Evolutionary conservation across 2,888 invertebrate species (phyloP).

Genomic region (Ommatoiulus sabulosus): DNA sequence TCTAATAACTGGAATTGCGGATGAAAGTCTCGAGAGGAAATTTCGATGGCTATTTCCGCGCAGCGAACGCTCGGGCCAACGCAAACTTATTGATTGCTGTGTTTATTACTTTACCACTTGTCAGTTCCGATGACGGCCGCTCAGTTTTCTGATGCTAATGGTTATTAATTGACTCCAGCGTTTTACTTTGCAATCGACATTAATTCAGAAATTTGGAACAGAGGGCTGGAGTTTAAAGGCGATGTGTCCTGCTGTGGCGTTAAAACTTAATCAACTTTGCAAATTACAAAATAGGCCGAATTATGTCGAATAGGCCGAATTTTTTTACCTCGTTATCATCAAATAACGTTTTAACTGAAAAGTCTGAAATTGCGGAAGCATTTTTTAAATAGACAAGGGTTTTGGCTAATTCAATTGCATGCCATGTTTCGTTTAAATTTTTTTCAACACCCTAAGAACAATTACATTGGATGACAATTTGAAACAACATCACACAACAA

Average conservation of each 20-base stretch:
- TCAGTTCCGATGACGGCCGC: background rate
- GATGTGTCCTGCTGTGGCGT: background rate
- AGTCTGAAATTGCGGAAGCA: too few species aligned
- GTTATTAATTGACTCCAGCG: background rate
- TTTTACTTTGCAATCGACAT: background rate
- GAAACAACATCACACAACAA: too few species aligned
- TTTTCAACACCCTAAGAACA: too few species aligned
- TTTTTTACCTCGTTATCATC: too few species aligned
- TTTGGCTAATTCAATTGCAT: too few species aligned
- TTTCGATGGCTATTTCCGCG: background rate
- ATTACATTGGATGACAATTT: too few species aligned
- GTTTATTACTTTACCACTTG: background rate
- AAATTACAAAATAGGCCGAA: too few species aligned
- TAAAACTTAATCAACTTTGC: too few species aligned
- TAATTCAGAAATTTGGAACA: background rate
- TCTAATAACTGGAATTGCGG: background rate
- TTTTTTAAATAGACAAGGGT: too few species aligned
- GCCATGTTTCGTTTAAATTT: too few species aligned
- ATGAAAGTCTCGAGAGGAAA: slow-evolving; percentile 1
- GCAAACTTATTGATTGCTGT: background rate
- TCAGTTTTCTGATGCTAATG: background rate
- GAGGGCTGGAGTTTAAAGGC: background rate
- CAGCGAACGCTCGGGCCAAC: background rate
- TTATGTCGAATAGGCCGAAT: too few species aligned
- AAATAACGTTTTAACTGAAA: too few species aligned